These are phyloP conservation scores for Sciurus carolinensis DNA, from an alignment of 2,797 vertebrate species.

Conservation along the genomic window DNA sequence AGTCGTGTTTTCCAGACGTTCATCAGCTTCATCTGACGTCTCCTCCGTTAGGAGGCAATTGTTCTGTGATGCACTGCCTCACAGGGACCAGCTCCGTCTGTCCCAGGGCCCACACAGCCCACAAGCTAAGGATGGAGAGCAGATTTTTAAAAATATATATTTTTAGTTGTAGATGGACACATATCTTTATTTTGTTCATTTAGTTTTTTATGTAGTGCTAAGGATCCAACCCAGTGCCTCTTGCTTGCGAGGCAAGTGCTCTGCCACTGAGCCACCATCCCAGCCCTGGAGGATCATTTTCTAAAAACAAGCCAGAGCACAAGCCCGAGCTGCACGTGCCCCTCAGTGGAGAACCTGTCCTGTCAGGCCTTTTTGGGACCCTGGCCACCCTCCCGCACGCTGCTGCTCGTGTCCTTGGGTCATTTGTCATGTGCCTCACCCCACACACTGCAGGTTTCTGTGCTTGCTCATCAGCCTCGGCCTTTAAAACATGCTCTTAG, in stretches of 20 bases:
- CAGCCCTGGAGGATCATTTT: too few relatives aligned
- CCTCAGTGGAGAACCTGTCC: fast-evolving
- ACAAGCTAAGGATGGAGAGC: too few relatives aligned
- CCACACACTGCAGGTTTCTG: background rate
- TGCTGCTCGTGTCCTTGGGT: fast-evolving
- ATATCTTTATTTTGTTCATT: too few relatives aligned
- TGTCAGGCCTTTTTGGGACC: too few relatives aligned
- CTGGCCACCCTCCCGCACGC: fast-evolving
- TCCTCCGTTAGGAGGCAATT: background rate
- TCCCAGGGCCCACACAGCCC: fast-evolving
- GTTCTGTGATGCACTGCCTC: fast-evolving
- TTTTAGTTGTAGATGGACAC: too few relatives aligned
- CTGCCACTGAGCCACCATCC: too few relatives aligned
- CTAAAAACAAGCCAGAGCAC: too few relatives aligned
- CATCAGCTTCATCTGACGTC: background rate
- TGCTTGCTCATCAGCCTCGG: too few relatives aligned
- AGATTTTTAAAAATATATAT: background rate
- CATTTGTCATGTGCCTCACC: background rate
- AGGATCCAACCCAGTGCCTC: too few relatives aligned
- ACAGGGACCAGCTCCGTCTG: fast-evolving
- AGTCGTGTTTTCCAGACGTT: background rate
- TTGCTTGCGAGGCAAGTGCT: too few relatives aligned
- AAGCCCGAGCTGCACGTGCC: fast-evolving
- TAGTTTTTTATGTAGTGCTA: too few relatives aligned
- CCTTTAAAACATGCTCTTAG: fast-evolving